These are phyloP conservation scores for Lycaena phlaeas DNA, from an alignment of 2,888 invertebrate species.

Conservation along the genomic window DNA sequence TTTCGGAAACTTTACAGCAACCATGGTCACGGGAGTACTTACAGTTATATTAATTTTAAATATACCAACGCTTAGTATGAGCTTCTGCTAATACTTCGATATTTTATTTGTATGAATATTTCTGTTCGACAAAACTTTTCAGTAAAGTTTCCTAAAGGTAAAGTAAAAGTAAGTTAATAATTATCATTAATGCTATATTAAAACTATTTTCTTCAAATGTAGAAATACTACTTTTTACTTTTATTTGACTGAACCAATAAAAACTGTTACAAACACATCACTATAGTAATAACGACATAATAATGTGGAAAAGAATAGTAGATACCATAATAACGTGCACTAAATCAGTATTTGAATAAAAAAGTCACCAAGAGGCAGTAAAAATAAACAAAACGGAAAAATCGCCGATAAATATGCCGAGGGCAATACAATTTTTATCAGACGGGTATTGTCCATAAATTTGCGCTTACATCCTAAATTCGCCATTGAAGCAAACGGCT, in stretches of 20 bases:
- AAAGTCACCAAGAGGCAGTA: conserved; percentile 9
- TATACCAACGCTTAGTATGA: no score
- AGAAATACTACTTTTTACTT: not conserved
- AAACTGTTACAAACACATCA: not conserved
- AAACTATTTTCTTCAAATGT: not conserved
- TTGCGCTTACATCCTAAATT: conserved; percentile 51
- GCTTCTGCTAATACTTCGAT: no score
- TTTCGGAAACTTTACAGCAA: no score
- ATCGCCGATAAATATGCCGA: conserved; percentile 38
- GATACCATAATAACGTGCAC: not conserved
- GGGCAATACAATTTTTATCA: conserved; percentile 60
- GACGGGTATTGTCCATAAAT: conserved; percentile 51
- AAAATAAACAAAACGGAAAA: conserved; percentile 17
- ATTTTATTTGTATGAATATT: no score
- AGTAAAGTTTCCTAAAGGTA: no score
- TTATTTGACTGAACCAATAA: no score
- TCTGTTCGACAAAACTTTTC: no score
- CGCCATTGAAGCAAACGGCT: conserved; percentile 39
- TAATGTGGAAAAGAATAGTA: not conserved
- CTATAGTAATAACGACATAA: not conserved
- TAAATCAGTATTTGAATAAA: conserved; percentile 10
- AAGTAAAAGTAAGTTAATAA: no score
- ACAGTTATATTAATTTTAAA: no score
- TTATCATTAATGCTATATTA: no score
- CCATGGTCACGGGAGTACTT: no score